Percentiles rank a stretch among this genome's conserved stretches.
These are phyloP conservation scores for Tenrec ecaudatus DNA, from an alignment of 2,113 vertebrate genomes.

Conservation along the genomic window DNA sequence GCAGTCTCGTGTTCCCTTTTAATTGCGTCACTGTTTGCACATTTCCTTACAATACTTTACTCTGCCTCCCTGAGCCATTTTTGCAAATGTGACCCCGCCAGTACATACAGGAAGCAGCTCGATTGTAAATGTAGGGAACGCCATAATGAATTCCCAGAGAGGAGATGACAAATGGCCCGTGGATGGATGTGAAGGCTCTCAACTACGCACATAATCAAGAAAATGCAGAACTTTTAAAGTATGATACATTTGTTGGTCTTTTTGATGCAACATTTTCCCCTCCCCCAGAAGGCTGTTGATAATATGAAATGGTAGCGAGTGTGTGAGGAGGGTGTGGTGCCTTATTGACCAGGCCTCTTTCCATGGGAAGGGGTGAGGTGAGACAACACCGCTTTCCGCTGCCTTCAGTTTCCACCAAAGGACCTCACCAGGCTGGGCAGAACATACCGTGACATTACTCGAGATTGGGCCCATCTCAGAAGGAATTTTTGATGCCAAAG, in stretches of 20 bases:
- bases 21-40: too few relatives aligned
- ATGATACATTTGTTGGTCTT: background rate
- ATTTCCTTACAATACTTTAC: too few relatives aligned
- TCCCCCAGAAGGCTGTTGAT: background rate
- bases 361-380: rapidly evolving
- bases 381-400: too few relatives aligned
- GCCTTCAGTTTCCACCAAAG: background rate
- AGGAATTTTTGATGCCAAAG: background rate
- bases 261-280: background rate
- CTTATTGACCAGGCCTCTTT: background rate
- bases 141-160: background rate
- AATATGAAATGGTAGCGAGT: background rate
- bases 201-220: background rate
- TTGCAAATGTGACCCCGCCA: too few relatives aligned
- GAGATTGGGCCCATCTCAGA: background rate
- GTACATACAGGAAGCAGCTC: background rate
- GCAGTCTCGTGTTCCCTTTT: too few relatives aligned
- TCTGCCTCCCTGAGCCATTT: too few relatives aligned
- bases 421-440: background rate
- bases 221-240: background rate
- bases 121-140: background rate
- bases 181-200: background rate
- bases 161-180: background rate
- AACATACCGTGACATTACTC: background rate
- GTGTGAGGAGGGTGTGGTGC: rapidly evolving